Percentiles rank a stretch among this genome's conserved stretches.
Conservation (phyloP, 2,113 vertebrate genomes). For the Eretmochelys imbricata region DNA sequence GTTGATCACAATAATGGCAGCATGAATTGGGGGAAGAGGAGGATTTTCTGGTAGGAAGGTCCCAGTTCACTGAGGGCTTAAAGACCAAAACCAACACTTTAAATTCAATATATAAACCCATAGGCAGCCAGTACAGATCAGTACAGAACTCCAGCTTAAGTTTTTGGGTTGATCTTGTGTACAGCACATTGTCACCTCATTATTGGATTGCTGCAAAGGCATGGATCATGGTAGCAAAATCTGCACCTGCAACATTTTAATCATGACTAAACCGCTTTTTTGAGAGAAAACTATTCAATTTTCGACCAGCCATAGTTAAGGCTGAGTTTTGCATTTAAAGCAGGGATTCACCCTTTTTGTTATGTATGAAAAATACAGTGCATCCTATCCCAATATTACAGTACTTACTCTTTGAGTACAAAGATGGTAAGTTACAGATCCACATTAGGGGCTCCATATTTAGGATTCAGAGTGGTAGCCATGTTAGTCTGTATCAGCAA, state of each 20-base stretch:
- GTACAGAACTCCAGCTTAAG: not conserved
- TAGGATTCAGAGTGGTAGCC: not conserved
- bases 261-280: not conserved
- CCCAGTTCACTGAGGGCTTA: not conserved
- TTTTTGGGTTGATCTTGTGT: not conserved
- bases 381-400: not conserved
- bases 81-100: not conserved
- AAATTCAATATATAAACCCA: not conserved
- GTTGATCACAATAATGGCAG: not conserved
- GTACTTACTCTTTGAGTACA: not conserved
- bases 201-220: not conserved
- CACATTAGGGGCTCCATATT: not conserved
- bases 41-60: not conserved
- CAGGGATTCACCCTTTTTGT: not conserved
- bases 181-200: not conserved
- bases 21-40: not conserved
- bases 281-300: not conserved
- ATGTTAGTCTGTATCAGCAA: no score
- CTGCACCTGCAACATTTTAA: not conserved
- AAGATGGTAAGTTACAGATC: not conserved
- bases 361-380: not conserved
- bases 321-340: not conserved
- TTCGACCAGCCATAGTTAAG: not conserved
- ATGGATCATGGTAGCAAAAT: not conserved
- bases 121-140: not conserved